Evolutionary conservation across 1,140 invertebrate genomes (phyloP).

Genomic region (Euwallacea fornicatus): DNA sequence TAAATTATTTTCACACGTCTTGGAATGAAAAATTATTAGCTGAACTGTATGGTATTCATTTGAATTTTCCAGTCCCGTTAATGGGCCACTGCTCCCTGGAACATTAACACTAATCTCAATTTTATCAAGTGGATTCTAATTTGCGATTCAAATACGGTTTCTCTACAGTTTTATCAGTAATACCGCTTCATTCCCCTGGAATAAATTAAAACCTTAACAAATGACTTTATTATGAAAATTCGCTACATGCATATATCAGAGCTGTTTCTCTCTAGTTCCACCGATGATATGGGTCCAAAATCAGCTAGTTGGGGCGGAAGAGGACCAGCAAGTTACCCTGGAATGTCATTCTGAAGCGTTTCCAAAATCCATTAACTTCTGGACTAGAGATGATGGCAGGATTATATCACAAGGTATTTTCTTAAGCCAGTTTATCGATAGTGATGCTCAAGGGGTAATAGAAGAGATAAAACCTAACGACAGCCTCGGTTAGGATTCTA

Average conservation of each 20-base stretch:
- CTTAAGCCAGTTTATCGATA: not conserved
- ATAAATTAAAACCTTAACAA: conserved; percentile 5
- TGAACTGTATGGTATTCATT: no score
- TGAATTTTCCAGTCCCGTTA: no score
- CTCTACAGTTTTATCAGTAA: conserved; percentile 5
- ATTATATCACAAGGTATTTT: conserved; percentile 70
- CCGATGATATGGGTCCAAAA: conserved; percentile 81
- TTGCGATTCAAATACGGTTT: conserved; percentile 6
- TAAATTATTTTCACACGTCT: no score
- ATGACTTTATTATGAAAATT: conserved; percentile 1
- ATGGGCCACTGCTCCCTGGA: not conserved
- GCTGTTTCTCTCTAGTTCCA: conserved; percentile 61
- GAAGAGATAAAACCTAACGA: conserved; percentile 2
- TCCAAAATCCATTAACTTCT: conserved; percentile 85
- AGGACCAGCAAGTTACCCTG: conserved; percentile 71
- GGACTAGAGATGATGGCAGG: conserved; percentile 75
- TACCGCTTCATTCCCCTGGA: not conserved
- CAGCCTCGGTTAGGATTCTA: not conserved
- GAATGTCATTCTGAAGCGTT: conserved; percentile 85
- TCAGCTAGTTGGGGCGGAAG: conserved; percentile 74
- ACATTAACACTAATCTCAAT: conserved; percentile 4
- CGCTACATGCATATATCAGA: not conserved
- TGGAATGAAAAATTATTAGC: no score
- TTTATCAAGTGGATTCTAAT: conserved; percentile 1
- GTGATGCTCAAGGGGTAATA: not conserved